Base-by-base conservation (phyloP, 1,140 invertebrate species). In the Chrysomallon squamiferum region DNA sequence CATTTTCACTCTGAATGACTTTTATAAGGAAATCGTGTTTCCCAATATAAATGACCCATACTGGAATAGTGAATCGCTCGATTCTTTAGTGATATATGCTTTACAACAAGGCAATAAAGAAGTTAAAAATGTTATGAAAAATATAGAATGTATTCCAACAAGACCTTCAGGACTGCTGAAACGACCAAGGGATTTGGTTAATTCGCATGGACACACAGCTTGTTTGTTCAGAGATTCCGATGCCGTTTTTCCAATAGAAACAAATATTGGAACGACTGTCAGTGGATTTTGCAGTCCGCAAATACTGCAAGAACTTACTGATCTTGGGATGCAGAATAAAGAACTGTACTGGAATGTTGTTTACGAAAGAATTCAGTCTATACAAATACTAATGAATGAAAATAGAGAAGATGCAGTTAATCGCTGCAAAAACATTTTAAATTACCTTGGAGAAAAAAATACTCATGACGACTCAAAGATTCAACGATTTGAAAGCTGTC, bases 291-390 rank as follows among this genome's bases (percentile, higher is more conserved):
- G 18, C 9, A 25, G 25, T 18, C 18, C 3, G 1, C 32, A 45
- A 6, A n/a, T 22, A 27, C 22, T 71, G 25, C n/a, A 58, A 35
- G 22, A n/a, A 15, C 47, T 76, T 11, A 13, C 29, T 9, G 9
- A 52, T 1, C 29, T 74, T n/a, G 72, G 72, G 22, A 71, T 76
- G 69, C 60, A 64, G 20, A 66, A 25, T 43, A 22, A 67, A 43
- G 30, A 59, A 6, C 7, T 77, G 33, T 29, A 33, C 9, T 50
- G 60, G 32, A 56, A 75, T 15, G 30, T 65, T 33, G 25, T 77
- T 25, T 13, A 54, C 38, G 58, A 65, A 20, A 62, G 70, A 49
- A 49, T 58, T 11, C 41, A 22, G 18, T 63, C 58, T 32, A 59
- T 71, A 27, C 32, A 18, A 32, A 32, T 43, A 27, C 6, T 64